Percentiles rank a stretch among this genome's conserved stretches.
Conservation (phyloP, 1,140 invertebrate species). For the Onthophagus taurus region DNA sequence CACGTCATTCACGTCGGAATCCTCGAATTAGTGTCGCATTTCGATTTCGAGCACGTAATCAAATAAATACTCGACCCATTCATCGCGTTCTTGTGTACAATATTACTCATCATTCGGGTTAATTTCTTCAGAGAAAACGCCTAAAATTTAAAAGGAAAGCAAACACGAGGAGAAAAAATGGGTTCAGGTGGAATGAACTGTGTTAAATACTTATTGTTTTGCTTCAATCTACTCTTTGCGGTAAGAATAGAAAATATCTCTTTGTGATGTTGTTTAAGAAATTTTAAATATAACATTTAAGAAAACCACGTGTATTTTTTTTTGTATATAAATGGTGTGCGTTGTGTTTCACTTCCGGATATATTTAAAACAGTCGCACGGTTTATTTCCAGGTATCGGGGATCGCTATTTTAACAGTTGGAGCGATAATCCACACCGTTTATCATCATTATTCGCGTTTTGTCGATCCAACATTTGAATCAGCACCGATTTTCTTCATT, state of each 20-base stretch:
- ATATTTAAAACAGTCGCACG: too few relatives aligned
- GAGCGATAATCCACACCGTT: conserved; percentile 53
- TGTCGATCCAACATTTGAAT: conserved; percentile 56
- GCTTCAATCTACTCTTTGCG: conserved; percentile 74
- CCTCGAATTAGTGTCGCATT: too few relatives aligned
- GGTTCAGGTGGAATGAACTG: conserved; percentile 65
- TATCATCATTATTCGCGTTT: conserved; percentile 61
- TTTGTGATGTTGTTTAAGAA: not conserved
- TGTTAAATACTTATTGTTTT: conserved; percentile 70
- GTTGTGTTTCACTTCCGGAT: not conserved
- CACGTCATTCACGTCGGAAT: too few relatives aligned
- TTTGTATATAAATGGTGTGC: not conserved
- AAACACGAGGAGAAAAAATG: too few relatives aligned
- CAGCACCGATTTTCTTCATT: conserved; percentile 68
- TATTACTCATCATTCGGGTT: too few relatives aligned
- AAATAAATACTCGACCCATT: too few relatives aligned
- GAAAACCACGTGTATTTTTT: too few relatives aligned
- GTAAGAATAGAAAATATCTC: conserved; percentile 48
- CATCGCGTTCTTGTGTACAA: too few relatives aligned
- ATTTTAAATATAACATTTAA: not conserved
- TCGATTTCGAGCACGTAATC: too few relatives aligned
- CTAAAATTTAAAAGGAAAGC: too few relatives aligned
- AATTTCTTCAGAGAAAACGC: too few relatives aligned
- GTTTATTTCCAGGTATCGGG: too few relatives aligned
- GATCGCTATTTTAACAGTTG: conserved; percentile 62